phyloP scores from a whole-genome alignment of 1,140 invertebrate genomes.

The Orius insidiosus region DNA sequence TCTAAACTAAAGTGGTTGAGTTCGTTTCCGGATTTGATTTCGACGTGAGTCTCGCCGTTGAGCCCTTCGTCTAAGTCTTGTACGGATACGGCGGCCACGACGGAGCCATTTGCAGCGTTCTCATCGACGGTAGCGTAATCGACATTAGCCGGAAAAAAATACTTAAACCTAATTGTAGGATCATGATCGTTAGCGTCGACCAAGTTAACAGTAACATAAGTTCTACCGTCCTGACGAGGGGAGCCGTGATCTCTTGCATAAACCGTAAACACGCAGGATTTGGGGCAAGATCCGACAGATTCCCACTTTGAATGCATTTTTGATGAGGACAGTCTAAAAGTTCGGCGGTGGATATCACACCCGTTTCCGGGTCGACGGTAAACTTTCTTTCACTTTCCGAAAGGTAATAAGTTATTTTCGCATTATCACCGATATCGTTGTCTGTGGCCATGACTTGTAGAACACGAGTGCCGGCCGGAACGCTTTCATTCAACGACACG shows the following conservation, averaged over 20 bases:
- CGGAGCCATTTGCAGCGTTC: constrained; percentile 71
- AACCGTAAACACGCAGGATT: constrained; percentile 86
- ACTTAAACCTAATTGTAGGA: constrained; percentile 77
- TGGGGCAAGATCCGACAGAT: constrained; percentile 44
- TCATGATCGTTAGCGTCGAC: constrained; percentile 80
- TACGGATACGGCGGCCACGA: constrained; percentile 86
- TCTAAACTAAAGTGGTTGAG: constrained; percentile 73
- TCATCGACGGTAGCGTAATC: constrained; percentile 82
- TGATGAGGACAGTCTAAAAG: constrained; percentile 54
- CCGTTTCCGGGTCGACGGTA: constrained; percentile 72
- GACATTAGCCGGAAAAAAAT: constrained; percentile 68
- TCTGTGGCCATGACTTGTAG: constrained; percentile 82
- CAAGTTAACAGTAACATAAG: constrained; percentile 87
- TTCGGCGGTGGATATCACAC: constrained; percentile 65
- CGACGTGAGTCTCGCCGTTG: constrained; percentile 72
- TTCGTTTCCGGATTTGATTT: constrained; percentile 78
- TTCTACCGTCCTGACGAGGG: constrained; percentile 74
- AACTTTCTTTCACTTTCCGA: constrained; percentile 72
- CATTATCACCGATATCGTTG: constrained; percentile 78
- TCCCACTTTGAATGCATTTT: constrained; percentile 26
- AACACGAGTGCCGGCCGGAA: constrained; percentile 67
- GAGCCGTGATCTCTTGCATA: constrained; percentile 83
- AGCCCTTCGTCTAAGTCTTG: constrained; percentile 76
- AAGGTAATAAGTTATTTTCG: constrained; percentile 78
- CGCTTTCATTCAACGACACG: constrained; percentile 80